phyloP scores from a whole-genome alignment of 2,888 invertebrate genomes.

The Drosophila mulleri region DNA sequence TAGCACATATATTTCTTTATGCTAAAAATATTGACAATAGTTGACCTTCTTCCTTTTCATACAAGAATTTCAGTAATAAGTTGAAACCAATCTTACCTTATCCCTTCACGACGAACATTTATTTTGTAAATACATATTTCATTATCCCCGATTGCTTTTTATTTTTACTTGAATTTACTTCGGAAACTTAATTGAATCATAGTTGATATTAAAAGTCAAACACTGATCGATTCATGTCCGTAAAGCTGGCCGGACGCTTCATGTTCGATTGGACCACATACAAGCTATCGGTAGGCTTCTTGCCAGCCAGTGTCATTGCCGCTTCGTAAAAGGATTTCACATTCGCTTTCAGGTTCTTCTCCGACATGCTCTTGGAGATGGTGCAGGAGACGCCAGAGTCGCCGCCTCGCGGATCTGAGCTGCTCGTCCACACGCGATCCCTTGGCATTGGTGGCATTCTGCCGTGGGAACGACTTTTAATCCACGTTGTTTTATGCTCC shows the following conservation, averaged over 20 bases:
- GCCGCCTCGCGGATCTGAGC: slow-evolving; percentile 40
- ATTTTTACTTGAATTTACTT: slow-evolving; percentile 4
- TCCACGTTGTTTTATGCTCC: neutral
- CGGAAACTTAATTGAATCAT: neutral
- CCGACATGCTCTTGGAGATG: slow-evolving; percentile 28
- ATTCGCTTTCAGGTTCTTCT: slow-evolving; percentile 27
- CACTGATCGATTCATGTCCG: slow-evolving; percentile 51
- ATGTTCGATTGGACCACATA: slow-evolving; percentile 69
- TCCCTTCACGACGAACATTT: neutral
- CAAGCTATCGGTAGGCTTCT: slow-evolving; percentile 28
- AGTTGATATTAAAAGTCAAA: slow-evolving; percentile 42
- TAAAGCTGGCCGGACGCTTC: slow-evolving; percentile 59
- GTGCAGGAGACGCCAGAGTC: slow-evolving; percentile 35
- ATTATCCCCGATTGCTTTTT: neutral
- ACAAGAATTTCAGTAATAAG: neutral
- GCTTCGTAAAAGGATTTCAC: slow-evolving; percentile 20
- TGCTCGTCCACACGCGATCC: slow-evolving; percentile 47
- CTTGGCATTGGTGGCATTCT: neutral
- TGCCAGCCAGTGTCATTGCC: slow-evolving; percentile 35
- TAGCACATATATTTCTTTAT: too few relatives aligned
- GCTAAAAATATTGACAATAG: neutral
- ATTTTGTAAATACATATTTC: neutral
- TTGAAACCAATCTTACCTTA: neutral
- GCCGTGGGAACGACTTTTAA: neutral
- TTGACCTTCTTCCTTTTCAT: neutral